Base-by-base conservation (phyloP, 2,888 invertebrate genomes). In the Apodemia duryi region DNA sequence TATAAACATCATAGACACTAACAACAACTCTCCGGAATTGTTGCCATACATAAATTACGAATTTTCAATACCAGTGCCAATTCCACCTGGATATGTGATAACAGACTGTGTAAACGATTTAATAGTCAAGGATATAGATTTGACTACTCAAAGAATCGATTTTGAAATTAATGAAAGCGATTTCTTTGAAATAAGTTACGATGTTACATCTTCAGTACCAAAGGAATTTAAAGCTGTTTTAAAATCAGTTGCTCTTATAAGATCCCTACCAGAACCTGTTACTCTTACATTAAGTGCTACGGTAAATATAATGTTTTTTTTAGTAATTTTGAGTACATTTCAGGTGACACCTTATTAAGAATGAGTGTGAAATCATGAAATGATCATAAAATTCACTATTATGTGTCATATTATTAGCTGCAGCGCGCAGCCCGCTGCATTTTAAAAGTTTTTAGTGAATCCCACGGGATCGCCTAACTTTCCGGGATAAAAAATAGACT, bases 121-220 rank as follows among this genome's bases (percentile, higher is more conserved):
- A 11, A 77, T 74, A 61, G 93, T 85, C 0, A 79, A 84, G 71
- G 94, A 94, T 74, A 83, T 92, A 35, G 93, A 94, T 75, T 85
- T 94, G 10, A 91, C 93, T 0, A 93, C 92, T 0, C 69, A 77
- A 32, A 76, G 76, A 72, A 87, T 92, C 46, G 77, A 80, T 28
- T 91, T 90, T 63, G 68, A 69, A 11, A 81, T 92, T 6, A 78
- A 85, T 66, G 82, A 84, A 9, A 90, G 87, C 65, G 76, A 79
- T 6, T 79, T 83, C 68, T 85, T 92, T 68, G 83, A 85, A 77
- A 84, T 92, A 54, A 72, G 67, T 13, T 85, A 81, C 66, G 83
- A 84, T 63, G 73, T 66, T 0, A 70, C 70, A 1, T 77, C 80
- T 2, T 74, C 75, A 2, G 72, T 67, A 9, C 69, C 79, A 0